Conservation (phyloP, 2,888 invertebrate species). For the Chirona hameri region DNA sequence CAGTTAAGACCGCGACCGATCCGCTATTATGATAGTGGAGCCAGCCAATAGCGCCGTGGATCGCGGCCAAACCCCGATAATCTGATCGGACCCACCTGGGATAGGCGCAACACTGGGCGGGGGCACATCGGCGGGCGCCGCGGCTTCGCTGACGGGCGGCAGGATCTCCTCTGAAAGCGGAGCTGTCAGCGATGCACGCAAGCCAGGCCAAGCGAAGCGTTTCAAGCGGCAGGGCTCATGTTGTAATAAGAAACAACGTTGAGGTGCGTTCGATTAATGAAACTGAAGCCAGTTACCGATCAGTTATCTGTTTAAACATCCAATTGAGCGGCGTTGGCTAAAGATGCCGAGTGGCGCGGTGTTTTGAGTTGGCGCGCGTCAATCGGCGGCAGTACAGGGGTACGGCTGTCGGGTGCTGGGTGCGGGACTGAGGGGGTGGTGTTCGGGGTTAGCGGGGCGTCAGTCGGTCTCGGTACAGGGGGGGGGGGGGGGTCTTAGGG, state of each 20-base stretch:
- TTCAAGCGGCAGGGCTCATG: not conserved
- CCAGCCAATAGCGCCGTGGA: not conserved
- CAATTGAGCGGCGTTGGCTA: too few species aligned
- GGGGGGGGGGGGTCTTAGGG: not conserved
- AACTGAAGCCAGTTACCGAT: not conserved
- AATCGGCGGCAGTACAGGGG: too few species aligned
- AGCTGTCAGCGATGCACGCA: not conserved
- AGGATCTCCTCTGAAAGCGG: not conserved
- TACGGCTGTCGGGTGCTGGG: too few species aligned
- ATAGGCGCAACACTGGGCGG: too few species aligned
- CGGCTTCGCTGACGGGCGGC: too few species aligned
- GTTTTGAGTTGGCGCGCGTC: too few species aligned
- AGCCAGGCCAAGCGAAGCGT: not conserved
- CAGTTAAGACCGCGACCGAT: not conserved
- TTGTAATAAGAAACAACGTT: not conserved
- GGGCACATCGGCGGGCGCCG: too few species aligned
- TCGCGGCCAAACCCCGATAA: too few species aligned
- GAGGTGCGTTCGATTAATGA: not conserved
- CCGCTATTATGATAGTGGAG: not conserved
- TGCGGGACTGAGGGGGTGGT: too few species aligned
- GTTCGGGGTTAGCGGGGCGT: too few species aligned
- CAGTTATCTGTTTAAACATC: not conserved
- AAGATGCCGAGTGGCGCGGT: too few species aligned
- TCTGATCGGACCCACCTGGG: too few species aligned
- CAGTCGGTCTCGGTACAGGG: not conserved